Conservation (phyloP, 2,797 vertebrate species). For the Coluber constrictor region DNA sequence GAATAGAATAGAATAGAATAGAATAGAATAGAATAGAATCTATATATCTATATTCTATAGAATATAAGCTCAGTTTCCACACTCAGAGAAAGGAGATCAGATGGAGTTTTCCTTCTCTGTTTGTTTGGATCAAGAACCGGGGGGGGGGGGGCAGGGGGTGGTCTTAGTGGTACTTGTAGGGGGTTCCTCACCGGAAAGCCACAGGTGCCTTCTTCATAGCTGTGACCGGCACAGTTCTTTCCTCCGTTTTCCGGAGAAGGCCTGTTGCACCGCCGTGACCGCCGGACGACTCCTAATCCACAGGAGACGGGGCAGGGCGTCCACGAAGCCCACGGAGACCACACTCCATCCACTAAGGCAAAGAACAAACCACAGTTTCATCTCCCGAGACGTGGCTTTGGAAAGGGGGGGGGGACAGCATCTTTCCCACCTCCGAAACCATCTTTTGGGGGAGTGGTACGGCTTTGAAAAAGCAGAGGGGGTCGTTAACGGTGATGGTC, state of each 20-base stretch:
- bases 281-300: constrained; percentile 6
- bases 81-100: not conserved
- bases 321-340: constrained; percentile 39
- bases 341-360: constrained; percentile 29
- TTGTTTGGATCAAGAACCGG: too few species aligned
- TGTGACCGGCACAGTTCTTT: constrained; percentile 5
- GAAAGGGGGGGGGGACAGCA: not conserved
- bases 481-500: too few species aligned
- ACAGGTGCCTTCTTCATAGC: constrained; percentile 36
- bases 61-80: not conserved
- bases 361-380: not conserved
- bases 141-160: too few species aligned
- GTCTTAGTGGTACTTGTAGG: not conserved
- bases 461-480: too few species aligned
- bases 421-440: too few species aligned
- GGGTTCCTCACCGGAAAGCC: constrained; percentile 40
- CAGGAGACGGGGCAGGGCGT: constrained; percentile 28
- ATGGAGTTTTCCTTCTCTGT: not conserved
- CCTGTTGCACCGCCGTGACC: constrained; percentile 23
- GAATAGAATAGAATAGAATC: too few species aligned
- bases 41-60: too few species aligned
- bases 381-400: too few species aligned
- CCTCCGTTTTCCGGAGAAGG: not conserved
- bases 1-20: too few species aligned
- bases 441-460: too few species aligned